Percentiles rank a stretch among this genome's conserved stretches.
Conservation (phyloP, 2,113 vertebrate genomes). For the Lontra canadensis region DNA sequence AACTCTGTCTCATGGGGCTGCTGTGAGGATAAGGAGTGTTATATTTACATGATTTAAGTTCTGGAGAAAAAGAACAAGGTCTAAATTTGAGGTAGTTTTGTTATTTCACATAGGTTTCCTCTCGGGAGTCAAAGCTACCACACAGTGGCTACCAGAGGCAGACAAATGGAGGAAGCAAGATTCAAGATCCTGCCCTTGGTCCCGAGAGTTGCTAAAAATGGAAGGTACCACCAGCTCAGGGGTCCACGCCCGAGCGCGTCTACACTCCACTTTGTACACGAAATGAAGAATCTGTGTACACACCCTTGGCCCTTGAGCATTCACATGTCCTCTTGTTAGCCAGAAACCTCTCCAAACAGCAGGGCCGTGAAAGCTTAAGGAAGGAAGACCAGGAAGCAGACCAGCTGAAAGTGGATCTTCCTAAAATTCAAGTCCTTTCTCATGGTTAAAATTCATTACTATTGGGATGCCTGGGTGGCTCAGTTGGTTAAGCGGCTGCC, state of each 20-base stretch:
- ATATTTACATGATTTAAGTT: conserved; percentile 5
- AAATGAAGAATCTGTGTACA: not conserved
- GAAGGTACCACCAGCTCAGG: not conserved
- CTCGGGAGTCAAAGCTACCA: not conserved
- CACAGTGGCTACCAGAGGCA: not conserved
- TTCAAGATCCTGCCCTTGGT: not conserved
- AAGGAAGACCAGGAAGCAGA: not conserved
- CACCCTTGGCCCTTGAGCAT: not conserved
- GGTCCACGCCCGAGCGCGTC: not conserved
- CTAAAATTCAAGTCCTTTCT: not conserved
- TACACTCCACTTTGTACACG: not conserved
- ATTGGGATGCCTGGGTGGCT: too few species aligned
- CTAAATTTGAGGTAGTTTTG: not conserved
- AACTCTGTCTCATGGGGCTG: not conserved
- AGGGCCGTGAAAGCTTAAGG: not conserved
- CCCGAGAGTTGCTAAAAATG: not conserved
- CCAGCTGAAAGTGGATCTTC: not conserved
- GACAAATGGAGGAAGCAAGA: not conserved
- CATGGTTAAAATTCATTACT: not conserved
- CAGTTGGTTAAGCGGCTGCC: too few species aligned
- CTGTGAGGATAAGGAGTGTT: not conserved
- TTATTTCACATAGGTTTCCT: not conserved
- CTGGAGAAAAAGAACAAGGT: not conserved
- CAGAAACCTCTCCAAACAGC: not conserved
- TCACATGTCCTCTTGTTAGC: not conserved